These are phyloP conservation scores for Ataeniobius toweri DNA, from an alignment of 2,797 vertebrate species.

Conservation along the genomic window DNA sequence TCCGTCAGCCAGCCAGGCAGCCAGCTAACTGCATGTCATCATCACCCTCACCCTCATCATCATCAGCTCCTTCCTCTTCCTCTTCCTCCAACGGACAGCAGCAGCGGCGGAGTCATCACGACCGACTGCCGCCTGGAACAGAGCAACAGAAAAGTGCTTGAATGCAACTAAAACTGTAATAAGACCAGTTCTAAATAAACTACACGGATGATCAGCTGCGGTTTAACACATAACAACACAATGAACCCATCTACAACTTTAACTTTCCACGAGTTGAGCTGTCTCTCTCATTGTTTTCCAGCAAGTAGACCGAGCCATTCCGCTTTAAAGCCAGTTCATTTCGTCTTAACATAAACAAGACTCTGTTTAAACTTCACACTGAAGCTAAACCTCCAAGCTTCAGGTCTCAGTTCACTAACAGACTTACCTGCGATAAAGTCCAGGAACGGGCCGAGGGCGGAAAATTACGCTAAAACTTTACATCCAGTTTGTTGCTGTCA, in stretches of 20 bases:
- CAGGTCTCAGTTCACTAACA: fast-evolving
- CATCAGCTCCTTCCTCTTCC: constrained; percentile 76
- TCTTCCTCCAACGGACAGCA: constrained; percentile 73
- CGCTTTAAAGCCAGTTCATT: constrained; percentile 41
- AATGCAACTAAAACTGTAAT: not conserved
- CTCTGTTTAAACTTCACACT: not conserved
- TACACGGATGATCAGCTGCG: fast-evolving
- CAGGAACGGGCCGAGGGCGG: fast-evolving
- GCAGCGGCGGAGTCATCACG: constrained; percentile 42
- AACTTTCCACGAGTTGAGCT: not conserved
- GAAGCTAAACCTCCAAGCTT: fast-evolving
- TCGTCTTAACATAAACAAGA: not conserved
- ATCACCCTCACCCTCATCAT: constrained; percentile 36
- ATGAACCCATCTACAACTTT: not conserved
- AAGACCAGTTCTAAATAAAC: fast-evolving
- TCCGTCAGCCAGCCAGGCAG: constrained; percentile 51
- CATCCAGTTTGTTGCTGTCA: constrained; percentile 29
- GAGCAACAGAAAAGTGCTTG: not conserved
- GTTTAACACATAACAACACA: fast-evolving
- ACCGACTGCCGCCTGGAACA: constrained; percentile 14
- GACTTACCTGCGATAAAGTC: constrained; percentile 29
- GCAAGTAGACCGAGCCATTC: constrained; percentile 52
- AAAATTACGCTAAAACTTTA: not conserved
- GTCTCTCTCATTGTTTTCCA: constrained; percentile 51
- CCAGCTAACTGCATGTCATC: constrained; percentile 61